Evolutionary conservation across 1,140 invertebrate genomes (phyloP), one percentile per base, ranked within the genome.

Genomic region (Carposina sasakii): DNA sequence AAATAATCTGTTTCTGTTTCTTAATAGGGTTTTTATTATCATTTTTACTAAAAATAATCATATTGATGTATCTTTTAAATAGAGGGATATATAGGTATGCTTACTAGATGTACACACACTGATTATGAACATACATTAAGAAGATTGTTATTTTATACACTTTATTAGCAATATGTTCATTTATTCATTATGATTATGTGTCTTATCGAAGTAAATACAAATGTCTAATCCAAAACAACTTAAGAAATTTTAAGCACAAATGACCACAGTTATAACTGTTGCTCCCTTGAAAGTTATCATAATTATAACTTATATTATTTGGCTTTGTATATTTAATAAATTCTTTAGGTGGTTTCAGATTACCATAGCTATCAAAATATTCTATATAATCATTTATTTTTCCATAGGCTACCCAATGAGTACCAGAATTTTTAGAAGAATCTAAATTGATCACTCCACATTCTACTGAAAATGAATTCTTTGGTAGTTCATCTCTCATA

Each of bases 371-470:
- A 56, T 72, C 45, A 33, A 55, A 55, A 36, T 52, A 55, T 46
- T 55, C 47, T 46, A 37, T 23, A 47, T 55, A 49, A 22, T 65
- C 54, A 34, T 49, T 39, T 17, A 49, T 51, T 52, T 73, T 67
- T 37, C 40, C 59, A 34, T 71, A 73, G 24, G 65, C 60, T 58
- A 69, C 63, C 67, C 67, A 73, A 60, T 73, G 67, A 33, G 69
- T 67, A 30, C 69, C 63, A 33, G 16, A 3, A 47, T 56, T 57
- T 22, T 58, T 48, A 9, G 28, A 36, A 31, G 22, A 34, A 57
- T 76, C 65, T 48, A 67, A 51, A 60, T 73, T 76, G 26, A 70
- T 13, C 13, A 72, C 58, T 10, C 49, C 63, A 51, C n/a, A n/a
- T n/a, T n/a, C n/a, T n/a, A n/a, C n/a, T n/a, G n/a, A n/a, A n/a